phyloP scores from a whole-genome alignment of 2,113 vertebrate genomes.

The Ailuropoda melanoleuca region DNA sequence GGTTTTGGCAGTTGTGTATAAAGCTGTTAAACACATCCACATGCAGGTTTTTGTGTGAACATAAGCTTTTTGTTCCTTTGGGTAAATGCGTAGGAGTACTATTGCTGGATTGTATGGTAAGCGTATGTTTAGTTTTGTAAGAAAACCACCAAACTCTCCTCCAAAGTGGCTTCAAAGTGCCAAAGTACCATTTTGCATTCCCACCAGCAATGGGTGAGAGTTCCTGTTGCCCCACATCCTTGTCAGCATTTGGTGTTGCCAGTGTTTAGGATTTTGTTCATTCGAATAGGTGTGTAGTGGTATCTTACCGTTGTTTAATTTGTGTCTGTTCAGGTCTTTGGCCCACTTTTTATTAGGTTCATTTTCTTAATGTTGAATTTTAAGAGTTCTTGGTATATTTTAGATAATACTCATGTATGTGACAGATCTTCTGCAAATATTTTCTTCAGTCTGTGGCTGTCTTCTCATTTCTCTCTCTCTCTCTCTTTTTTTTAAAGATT shows the following conservation, averaged over 20 bases:
- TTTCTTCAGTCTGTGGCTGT: not conserved
- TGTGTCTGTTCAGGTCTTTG: not conserved
- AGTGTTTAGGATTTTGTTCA: not conserved
- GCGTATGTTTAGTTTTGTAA: not conserved
- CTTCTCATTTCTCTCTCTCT: not conserved
- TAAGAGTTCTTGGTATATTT: not conserved
- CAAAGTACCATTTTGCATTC: not conserved
- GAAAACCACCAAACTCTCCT: not conserved
- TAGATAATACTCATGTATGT: not conserved
- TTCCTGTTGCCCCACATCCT: not conserved
- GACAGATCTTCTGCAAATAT: not conserved
- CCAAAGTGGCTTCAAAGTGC: not conserved
- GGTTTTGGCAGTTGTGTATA: not conserved
- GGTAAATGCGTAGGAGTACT: not conserved
- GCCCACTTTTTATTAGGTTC: not conserved
- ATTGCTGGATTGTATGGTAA: not conserved
- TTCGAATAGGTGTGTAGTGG: not conserved
- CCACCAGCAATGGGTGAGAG: not conserved
- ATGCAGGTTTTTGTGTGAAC: not conserved
- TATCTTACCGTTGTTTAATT: not conserved
- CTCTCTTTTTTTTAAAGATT: not conserved
- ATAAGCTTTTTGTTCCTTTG: not conserved
- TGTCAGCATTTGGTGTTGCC: not conserved
- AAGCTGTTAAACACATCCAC: not conserved
- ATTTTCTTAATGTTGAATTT: not conserved